Conservation (phyloP, 2,888 invertebrate species). For the Aphodius granarius region DNA sequence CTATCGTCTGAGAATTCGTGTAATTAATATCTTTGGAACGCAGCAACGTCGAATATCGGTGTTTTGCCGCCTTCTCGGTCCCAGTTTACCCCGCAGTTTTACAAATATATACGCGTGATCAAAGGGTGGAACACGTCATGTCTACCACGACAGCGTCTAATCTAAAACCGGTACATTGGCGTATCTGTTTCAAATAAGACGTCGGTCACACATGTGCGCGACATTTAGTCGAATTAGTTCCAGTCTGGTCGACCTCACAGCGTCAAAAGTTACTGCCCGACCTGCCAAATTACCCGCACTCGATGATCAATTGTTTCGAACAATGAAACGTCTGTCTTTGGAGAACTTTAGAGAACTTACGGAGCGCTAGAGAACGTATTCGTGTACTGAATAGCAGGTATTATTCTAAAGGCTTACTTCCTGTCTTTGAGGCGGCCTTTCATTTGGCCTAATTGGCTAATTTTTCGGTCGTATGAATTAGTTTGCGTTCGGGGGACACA, state of each 20-base stretch:
- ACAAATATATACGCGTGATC: conserved; percentile 24
- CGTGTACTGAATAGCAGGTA: conserved; percentile 27
- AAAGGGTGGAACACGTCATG: conserved; percentile 26
- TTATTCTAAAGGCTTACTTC: conserved; percentile 45
- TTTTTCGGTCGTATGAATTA: conserved; percentile 48
- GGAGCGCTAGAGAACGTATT: conserved; percentile 9
- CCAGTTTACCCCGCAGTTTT: not conserved
- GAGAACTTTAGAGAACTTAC: conserved; percentile 42
- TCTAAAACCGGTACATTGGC: conserved; percentile 33
- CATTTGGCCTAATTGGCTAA: conserved; percentile 17
- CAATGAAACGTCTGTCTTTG: conserved; percentile 45
- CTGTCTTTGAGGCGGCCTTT: not conserved
- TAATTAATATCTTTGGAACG: not conserved
- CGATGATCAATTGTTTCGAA: conserved; percentile 47
- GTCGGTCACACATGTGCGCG: conserved; percentile 38
- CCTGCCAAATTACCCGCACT: conserved; percentile 45
- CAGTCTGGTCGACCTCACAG: conserved; percentile 42
- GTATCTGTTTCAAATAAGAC: conserved; percentile 39
- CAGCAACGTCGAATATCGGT: not conserved
- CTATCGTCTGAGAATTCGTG: not conserved
- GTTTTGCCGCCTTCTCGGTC: not conserved
- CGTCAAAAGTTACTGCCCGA: conserved; percentile 39
- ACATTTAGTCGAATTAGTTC: conserved; percentile 43
- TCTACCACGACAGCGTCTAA: too few species aligned
- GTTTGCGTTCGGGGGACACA: conserved; percentile 38